Percentiles rank a stretch among this genome's conserved stretches.
These are phyloP conservation scores for Ondatra zibethicus DNA, from an alignment of 2,113 vertebrate species.

Conservation along the genomic window DNA sequence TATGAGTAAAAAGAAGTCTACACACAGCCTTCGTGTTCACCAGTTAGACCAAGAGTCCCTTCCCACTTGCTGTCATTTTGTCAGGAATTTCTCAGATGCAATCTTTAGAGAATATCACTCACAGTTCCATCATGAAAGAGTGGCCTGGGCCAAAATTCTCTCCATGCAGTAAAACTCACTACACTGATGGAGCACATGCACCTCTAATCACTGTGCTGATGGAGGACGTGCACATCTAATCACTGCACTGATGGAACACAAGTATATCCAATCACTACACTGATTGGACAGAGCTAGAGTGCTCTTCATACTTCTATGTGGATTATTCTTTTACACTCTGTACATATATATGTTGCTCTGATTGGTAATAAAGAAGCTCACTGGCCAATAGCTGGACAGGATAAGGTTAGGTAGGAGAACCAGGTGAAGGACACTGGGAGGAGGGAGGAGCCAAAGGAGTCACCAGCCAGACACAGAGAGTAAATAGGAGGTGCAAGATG, in stretches of 20 bases:
- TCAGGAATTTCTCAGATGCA: constrained; percentile 21
- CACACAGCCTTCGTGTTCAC: neutral
- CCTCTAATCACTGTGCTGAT: too few relatives aligned
- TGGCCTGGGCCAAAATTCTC: neutral
- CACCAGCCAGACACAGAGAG: too few relatives aligned
- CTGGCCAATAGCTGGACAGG: too few relatives aligned
- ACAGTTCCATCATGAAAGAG: neutral
- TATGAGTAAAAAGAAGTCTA: neutral
- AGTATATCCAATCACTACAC: neutral
- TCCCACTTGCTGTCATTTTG: constrained; percentile 5
- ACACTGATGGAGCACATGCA: neutral
- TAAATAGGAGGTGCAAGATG: too few relatives aligned
- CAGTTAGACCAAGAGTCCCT: neutral
- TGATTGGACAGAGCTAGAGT: neutral
- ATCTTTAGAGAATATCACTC: neutral
- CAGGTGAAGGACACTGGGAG: too few relatives aligned
- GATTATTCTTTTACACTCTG: too few relatives aligned
- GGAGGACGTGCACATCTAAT: too few relatives aligned
- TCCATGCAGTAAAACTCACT: neutral
- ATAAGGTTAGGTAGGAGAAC: too few relatives aligned
- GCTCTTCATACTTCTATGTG: neutral
- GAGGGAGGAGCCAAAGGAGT: too few relatives aligned
- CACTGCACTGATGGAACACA: too few relatives aligned
- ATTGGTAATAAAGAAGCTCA: too few relatives aligned
- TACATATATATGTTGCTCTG: too few relatives aligned